These are phyloP conservation scores for Hyposmocoma kahamanoa DNA, from an alignment of 1,140 invertebrate genomes.

Conservation along the genomic window DNA sequence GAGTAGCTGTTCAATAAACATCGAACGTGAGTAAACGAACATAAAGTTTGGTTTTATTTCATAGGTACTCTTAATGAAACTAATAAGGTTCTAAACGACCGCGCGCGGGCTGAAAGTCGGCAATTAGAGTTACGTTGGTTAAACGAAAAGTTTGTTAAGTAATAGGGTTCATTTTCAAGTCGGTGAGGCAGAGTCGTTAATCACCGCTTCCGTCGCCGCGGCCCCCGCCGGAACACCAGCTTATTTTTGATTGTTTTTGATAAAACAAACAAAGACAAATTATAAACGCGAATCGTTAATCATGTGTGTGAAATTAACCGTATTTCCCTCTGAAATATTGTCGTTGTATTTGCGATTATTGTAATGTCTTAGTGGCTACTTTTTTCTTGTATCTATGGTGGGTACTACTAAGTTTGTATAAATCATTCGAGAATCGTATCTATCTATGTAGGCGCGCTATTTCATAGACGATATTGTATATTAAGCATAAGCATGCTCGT, in stretches of 20 bases:
- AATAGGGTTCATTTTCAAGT: constrained; percentile 67
- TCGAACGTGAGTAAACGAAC: too few species aligned
- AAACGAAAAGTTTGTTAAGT: constrained; percentile 55
- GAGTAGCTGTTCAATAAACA: too few species aligned
- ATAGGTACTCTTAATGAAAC: constrained; percentile 1
- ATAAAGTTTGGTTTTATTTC: constrained; percentile 1
- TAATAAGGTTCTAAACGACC: constrained; percentile 20
- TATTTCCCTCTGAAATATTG: constrained; percentile 13
- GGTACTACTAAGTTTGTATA: too few species aligned
- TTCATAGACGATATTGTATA: too few species aligned
- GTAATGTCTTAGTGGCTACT: too few species aligned
- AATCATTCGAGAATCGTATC: too few species aligned
- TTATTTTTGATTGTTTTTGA: constrained; percentile 68
- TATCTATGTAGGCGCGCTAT: too few species aligned
- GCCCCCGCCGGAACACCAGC: constrained; percentile 45
- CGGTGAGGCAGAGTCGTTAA: constrained; percentile 55
- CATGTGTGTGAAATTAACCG: constrained; percentile 37
- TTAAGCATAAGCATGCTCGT: too few species aligned
- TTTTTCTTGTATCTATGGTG: too few species aligned
- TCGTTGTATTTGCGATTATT: not conserved
- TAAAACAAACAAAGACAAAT: constrained; percentile 60
- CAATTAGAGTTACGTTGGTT: constrained; percentile 48
- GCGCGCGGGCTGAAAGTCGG: constrained; percentile 32
- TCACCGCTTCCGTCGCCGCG: constrained; percentile 57
- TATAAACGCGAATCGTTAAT: constrained; percentile 49